These are phyloP conservation scores for Tachina lurida DNA, from an alignment of 2,888 invertebrate species.

Conservation along the genomic window DNA sequence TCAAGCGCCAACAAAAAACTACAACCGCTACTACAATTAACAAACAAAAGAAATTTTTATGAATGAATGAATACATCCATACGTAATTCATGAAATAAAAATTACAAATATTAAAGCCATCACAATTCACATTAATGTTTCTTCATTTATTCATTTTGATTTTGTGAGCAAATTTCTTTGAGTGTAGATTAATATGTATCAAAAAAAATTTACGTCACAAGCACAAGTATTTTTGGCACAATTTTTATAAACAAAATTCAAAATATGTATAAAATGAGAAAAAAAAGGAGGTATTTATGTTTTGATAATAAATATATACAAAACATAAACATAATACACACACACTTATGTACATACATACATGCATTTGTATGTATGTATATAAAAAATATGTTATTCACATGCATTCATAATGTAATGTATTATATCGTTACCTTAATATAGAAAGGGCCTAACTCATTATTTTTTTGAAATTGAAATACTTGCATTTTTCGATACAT, in stretches of 20 bases:
- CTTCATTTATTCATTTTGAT: background rate
- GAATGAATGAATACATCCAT: constrained; percentile 53
- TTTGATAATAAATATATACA: background rate
- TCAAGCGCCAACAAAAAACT: constrained; percentile 5
- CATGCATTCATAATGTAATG: too few relatives aligned
- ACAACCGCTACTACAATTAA: constrained; percentile 38
- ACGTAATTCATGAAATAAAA: constrained; percentile 17
- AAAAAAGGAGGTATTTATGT: background rate
- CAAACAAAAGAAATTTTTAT: constrained; percentile 58
- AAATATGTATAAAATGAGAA: background rate
- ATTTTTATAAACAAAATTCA: constrained; percentile 57
- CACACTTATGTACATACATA: background rate
- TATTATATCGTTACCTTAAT: too few relatives aligned
- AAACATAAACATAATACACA: background rate
- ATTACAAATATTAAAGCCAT: constrained; percentile 33
- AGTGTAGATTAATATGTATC: constrained; percentile 13
- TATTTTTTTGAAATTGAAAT: too few relatives aligned
- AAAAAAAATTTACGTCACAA: constrained; percentile 46
- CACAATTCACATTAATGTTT: constrained; percentile 11
- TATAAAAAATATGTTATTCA: too few relatives aligned
- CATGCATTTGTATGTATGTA: background rate
- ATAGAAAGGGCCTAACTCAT: too few relatives aligned
- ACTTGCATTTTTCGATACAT: too few relatives aligned
- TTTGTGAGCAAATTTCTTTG: constrained; percentile 41
- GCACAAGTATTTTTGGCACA: constrained; percentile 66